phyloP scores from a whole-genome alignment of 2,113 vertebrate genomes.

The Marcusenius ussheri region DNA sequence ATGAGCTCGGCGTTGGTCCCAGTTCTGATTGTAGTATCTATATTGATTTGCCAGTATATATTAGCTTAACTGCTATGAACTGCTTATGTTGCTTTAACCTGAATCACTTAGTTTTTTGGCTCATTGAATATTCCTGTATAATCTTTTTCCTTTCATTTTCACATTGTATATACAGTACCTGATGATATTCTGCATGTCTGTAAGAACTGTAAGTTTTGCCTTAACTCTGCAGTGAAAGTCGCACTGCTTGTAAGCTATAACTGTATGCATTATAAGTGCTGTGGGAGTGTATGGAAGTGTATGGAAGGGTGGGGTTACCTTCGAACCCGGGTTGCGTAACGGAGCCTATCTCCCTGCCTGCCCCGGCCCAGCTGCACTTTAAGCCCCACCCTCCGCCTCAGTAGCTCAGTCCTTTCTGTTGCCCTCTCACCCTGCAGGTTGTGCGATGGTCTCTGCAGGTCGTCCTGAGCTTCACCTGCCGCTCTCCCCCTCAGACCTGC shows the following conservation, averaged over 20 bases:
- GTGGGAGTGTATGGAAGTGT: not conserved
- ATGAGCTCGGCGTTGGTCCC: not conserved
- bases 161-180: not conserved
- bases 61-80: not conserved
- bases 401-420: not conserved
- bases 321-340: not conserved
- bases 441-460: constrained; percentile 99
- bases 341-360: not conserved
- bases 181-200: not conserved
- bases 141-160: not conserved
- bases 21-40: not conserved
- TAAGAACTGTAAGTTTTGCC: not conserved
- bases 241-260: not conserved
- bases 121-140: not conserved
- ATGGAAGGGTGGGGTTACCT: not conserved
- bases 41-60: not conserved
- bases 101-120: not conserved
- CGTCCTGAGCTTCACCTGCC: constrained; percentile 90
- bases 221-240: not conserved
- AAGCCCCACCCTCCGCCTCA: no score
- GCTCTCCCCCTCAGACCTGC: constrained; percentile 85
- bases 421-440: constrained; percentile 62
- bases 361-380: not conserved
- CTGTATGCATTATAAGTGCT: not conserved
- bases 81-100: not conserved